Evolutionary conservation across 2,797 vertebrate species (phyloP), one percentile per base, ranked within the genome.

Genomic region (Myotis vivesi): DNA sequence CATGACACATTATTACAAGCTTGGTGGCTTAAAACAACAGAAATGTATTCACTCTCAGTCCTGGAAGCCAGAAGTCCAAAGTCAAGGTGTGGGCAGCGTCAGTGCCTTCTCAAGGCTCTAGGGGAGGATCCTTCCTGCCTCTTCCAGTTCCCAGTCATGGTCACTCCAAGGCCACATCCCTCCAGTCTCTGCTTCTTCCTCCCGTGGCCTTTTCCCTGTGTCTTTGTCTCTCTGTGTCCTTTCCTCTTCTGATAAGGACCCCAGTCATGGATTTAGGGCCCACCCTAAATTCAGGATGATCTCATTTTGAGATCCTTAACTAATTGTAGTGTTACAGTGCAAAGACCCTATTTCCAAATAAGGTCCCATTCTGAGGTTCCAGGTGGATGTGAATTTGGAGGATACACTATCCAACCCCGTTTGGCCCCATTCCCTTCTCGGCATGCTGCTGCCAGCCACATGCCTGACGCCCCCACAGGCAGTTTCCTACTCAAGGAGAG

Each of bases 391-490:
- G 64, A 55, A 69, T 20, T 69, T 64, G n/a, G 71, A 69, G 28
- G 49, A 11, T 20, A 25, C 5, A 2, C 38, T 25, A 2, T 33
- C 28, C 59, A 59, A 13, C 20, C 76, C 79, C 12, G 3, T 17
- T 33, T 30, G 11, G 38, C 20, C 69, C 64, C 64, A 22, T 28
- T 36, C 20, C 51, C 20, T 46, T 28, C 49, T 38, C 13, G 17
- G 62, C 2, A 0, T 22, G 30, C 38, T 3, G 73, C 75, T 62
- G 66, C 53, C 82, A 23, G 3, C n/a, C 41, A 33, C 10, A 0
- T 4, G 44, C 17, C 44, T 6, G 62, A 9, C 38, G 0, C n/a
- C 23, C 38, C 19, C 66, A 23, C 0, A 0, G 23, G 8, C 22
- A 2, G 28, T 25, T 36, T 41, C 75, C 55, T 76, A 62, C 15